Conservation (phyloP, 92 coral and sea anemone species). For the Paramuricea clavata region DNA sequence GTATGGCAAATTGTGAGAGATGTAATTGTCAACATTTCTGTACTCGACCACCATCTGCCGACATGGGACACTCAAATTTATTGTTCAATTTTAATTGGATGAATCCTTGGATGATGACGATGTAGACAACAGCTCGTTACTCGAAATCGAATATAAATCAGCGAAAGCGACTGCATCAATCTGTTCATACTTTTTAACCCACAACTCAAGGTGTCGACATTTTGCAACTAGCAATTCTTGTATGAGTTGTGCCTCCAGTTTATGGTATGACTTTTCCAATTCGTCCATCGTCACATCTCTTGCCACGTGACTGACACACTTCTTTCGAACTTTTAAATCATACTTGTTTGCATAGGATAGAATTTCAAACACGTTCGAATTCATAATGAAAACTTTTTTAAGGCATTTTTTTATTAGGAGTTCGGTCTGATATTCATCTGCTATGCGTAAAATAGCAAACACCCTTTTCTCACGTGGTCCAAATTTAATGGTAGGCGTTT, state of each 20-base stretch:
- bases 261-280: not conserved
- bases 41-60: not conserved
- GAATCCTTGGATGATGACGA: not conserved
- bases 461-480: not conserved
- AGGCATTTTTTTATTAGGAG: not conserved
- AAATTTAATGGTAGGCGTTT: not conserved
- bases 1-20: too few species aligned
- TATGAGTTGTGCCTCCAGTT: not conserved
- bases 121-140: too few species aligned
- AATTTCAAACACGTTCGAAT: not conserved
- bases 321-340: not conserved
- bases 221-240: not conserved
- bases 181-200: not conserved
- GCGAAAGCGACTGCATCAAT: too few species aligned
- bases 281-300: not conserved
- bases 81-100: not conserved
- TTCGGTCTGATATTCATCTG: constrained; percentile 27
- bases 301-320: not conserved
- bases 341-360: not conserved
- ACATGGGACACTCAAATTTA: too few species aligned
- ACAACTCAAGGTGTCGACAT: not conserved
- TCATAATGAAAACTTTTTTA: not conserved
- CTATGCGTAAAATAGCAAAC: not conserved
- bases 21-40: too few species aligned
- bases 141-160: too few species aligned